Evolutionary conservation across 64 coral and sea anemone genomes (phyloP).

Genomic region (Anthopleura sola): DNA sequence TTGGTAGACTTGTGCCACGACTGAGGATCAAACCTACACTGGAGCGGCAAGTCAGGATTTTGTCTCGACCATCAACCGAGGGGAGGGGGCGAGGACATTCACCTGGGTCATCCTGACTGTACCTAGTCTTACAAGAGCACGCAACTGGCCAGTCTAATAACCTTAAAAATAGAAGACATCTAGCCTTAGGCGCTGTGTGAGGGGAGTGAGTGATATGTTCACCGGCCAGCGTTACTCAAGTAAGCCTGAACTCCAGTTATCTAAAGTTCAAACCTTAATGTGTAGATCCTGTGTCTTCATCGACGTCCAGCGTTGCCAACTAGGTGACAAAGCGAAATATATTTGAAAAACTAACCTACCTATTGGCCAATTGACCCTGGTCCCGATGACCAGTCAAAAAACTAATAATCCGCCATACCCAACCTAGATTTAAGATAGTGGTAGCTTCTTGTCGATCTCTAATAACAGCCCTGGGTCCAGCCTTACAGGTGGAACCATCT

Average conservation of each 20-base stretch:
- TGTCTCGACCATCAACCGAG: neutral
- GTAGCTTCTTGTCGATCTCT: neutral
- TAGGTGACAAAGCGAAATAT: neutral
- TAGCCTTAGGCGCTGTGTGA: neutral
- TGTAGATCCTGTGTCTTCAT: neutral
- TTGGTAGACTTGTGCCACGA: constrained; percentile 2
- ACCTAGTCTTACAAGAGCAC: neutral
- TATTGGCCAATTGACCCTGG: neutral
- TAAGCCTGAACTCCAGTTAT: neutral
- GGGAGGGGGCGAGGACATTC: neutral
- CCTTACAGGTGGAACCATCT: neutral
- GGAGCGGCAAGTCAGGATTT: neutral
- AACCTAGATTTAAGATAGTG: neutral
- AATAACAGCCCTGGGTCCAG: neutral
- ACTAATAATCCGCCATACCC: neutral
- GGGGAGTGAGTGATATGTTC: neutral
- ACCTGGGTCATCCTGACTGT: neutral
- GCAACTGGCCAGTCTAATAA: neutral
- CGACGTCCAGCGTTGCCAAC: neutral
- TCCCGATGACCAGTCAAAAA: neutral
- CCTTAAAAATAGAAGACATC: no score
- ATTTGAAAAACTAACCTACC: neutral
- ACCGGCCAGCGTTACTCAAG: neutral
- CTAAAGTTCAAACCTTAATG: neutral
- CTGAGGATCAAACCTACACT: neutral